Conservation (phyloP, 2,113 vertebrate genomes). For the Rhagologus leucostigma region DNA sequence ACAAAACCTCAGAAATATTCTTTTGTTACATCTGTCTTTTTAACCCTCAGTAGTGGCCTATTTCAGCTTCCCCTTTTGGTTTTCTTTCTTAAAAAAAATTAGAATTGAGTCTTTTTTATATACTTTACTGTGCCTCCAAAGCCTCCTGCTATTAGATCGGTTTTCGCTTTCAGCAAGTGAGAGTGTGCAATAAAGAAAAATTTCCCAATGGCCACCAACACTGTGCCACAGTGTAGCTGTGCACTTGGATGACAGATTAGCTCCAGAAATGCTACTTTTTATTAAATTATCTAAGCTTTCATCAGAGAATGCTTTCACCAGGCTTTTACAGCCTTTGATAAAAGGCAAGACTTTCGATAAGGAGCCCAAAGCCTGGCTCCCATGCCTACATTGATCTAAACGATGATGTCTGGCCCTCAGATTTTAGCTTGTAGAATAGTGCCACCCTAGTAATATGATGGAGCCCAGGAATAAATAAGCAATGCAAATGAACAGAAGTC, state of each 20-base stretch:
- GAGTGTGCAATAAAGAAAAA: background rate
- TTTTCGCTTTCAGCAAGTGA: background rate
- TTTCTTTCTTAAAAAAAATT: background rate
- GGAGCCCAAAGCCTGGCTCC: background rate
- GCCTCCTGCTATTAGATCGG: background rate
- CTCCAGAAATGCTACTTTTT: background rate
- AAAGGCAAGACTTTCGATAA: background rate
- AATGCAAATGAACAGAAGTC: background rate
- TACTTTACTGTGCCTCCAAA: background rate
- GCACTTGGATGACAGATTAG: background rate
- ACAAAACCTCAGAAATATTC: background rate
- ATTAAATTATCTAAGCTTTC: background rate
- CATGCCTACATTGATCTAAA: background rate
- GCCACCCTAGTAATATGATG: background rate
- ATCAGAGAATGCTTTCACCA: background rate
- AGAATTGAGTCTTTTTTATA: background rate
- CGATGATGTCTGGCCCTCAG: background rate
- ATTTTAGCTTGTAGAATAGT: background rate
- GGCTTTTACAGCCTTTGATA: background rate
- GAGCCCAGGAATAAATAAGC: background rate
- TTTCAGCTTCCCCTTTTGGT: background rate
- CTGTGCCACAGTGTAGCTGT: accelerated
- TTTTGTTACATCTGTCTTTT: background rate
- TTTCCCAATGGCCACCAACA: background rate
- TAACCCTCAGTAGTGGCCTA: background rate